Conservation (phyloP, 2,888 invertebrate species). For the Lasius fuliginosus region DNA sequence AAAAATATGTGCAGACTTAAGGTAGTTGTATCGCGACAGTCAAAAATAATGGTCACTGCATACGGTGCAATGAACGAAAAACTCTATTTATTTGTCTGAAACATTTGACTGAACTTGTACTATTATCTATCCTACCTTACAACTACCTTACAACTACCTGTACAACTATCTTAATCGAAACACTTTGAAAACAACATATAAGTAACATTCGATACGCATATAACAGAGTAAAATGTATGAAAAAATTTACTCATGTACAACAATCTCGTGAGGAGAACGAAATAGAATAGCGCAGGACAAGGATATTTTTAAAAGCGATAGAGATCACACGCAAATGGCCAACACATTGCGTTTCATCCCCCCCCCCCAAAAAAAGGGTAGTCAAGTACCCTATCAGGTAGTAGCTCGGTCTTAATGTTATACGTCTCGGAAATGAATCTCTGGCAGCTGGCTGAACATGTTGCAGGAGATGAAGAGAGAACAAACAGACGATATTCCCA, state of each 20-base stretch:
- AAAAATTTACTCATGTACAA: neutral
- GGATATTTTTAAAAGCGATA: neutral
- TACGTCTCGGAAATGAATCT: slow-evolving; percentile 16
- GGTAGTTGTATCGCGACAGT: too few species aligned
- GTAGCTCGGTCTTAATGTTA: neutral
- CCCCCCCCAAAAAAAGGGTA: too few species aligned
- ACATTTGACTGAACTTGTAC: too few species aligned
- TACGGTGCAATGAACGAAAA: too few species aligned
- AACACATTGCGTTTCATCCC: neutral
- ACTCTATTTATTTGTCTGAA: too few species aligned
- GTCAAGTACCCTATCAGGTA: neutral
- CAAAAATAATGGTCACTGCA: too few species aligned
- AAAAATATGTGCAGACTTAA: neutral
- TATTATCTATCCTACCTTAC: too few species aligned
- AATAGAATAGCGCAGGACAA: neutral
- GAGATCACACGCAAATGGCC: neutral
- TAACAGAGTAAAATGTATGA: neutral
- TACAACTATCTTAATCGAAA: too few species aligned
- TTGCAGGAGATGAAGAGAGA: neutral
- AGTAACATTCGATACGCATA: neutral
- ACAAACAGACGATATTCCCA: slow-evolving; percentile 68
- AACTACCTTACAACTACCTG: too few species aligned
- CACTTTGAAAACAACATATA: neutral
- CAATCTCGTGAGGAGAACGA: neutral
- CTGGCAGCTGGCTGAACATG: neutral